These are phyloP conservation scores for Turritopsis dohrnii DNA, from an alignment of 30 jellyfish, hydroid and myxozoan genomes.

Conservation along the genomic window DNA sequence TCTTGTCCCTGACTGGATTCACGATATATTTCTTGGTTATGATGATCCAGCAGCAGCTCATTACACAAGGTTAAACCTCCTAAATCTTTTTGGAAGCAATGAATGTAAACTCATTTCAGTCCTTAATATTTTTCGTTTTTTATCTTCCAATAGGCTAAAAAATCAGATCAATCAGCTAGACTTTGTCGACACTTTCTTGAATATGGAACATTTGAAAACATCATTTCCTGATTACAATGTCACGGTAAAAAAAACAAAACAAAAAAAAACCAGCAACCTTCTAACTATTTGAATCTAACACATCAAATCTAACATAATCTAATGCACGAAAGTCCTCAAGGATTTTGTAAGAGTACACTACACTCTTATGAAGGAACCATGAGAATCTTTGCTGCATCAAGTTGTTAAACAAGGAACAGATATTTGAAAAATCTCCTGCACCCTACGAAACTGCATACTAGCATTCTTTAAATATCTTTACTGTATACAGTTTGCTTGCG, in stretches of 20 bases:
- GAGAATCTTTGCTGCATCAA: too few relatives aligned
- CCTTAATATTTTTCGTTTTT: not conserved
- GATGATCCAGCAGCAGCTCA: constrained; percentile 99
- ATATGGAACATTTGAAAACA: constrained; percentile 74
- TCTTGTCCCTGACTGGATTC: constrained; percentile 99
- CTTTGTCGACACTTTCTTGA: constrained; percentile 89
- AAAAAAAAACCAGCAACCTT: too few relatives aligned
- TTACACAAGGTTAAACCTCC: constrained; percentile 45
- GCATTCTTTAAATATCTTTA: too few relatives aligned
- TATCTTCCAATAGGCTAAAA: constrained; percentile 47
- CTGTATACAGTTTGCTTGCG: too few relatives aligned
- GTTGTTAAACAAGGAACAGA: too few relatives aligned
- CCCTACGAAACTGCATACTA: too few relatives aligned
- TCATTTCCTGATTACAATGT: constrained; percentile 72
- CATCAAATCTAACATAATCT: too few relatives aligned
- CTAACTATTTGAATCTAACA: too few relatives aligned
- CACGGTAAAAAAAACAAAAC: constrained; percentile 68
- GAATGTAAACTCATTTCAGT: not conserved
- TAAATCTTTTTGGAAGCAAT: not conserved
- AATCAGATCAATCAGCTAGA: constrained; percentile 61
- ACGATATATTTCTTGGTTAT: constrained; percentile 92
- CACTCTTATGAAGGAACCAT: too few relatives aligned
- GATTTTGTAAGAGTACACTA: too few relatives aligned
- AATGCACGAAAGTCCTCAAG: too few relatives aligned
- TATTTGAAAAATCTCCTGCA: too few relatives aligned